Evolutionary conservation across 1,140 invertebrate species (phyloP), one percentile per base, ranked within the genome.

Genomic region (Formica exsecta): DNA sequence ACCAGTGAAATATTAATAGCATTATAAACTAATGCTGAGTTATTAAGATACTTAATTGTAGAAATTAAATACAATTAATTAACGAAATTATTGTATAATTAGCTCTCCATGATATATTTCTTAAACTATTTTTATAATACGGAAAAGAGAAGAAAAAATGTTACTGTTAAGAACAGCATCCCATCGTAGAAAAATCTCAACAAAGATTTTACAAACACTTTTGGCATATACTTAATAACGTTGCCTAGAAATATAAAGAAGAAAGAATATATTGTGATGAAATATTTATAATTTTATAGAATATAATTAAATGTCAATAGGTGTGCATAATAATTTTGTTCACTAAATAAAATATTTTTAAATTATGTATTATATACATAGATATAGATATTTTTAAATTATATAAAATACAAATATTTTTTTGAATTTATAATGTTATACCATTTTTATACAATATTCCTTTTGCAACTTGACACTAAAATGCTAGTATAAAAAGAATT

Each of bases 231-330:
- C 13, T 22, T 13, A 11, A 13, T 3, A 59, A 59, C 6, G 11
- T 59, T 59, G 51, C 51, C 1, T 38, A 25, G 32, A 9, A 51
- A 54, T 19, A 8, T 9, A 11, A 44, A 57, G 22, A 13, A 16
- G 1, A 57, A 59, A 13, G 11, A 22, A 38, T 25, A 36, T 61
- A 16, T 25, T 7, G 13, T 38, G 36, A 0, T 6, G 3, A 25
- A 38, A 41, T 25, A 59, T 74, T 54, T 73, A 57, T 54, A 19
- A 74, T 73, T 36, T 57, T 11, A 74, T 57, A 74, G 19, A 48
- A 48, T 48, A 3, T 48, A 48, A 48, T 13, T 48, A 3, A 48
- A 48, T 48, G 11, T 48, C 44, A 48, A 48, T 11, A 3, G 2
- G 41, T 8, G 8, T 1, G 32, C 11, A 48, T 1, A 48, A 48